Conservation (phyloP, 2,888 invertebrate genomes). For the Tiphia femorata region DNA sequence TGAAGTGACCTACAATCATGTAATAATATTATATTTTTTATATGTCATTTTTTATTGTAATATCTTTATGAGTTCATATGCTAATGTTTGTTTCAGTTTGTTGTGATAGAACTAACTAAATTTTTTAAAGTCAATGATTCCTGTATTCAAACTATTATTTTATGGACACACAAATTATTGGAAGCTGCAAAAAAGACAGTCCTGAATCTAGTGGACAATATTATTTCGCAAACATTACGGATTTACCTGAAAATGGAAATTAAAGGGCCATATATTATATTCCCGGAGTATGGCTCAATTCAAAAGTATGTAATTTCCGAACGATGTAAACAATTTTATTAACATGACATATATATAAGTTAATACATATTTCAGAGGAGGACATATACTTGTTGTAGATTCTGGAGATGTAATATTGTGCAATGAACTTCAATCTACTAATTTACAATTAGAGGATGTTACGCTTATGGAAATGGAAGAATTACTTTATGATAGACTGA, state of each 20-base stretch:
- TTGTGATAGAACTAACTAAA: slow-evolving; percentile 78
- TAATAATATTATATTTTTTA: no score
- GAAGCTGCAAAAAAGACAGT: slow-evolving; percentile 63
- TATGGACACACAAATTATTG: slow-evolving; percentile 49
- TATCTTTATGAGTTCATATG: no score
- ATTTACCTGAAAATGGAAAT: slow-evolving; percentile 81
- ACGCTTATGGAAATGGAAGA: slow-evolving; percentile 88
- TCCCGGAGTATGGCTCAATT: slow-evolving; percentile 81
- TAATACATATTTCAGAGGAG: slow-evolving; percentile 70
- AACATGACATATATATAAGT: background rate
- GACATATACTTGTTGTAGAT: slow-evolving; percentile 80
- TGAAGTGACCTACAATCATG: slow-evolving; percentile 84
- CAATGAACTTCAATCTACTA: slow-evolving; percentile 81
- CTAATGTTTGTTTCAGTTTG: slow-evolving; percentile 73
- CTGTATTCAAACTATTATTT: slow-evolving; percentile 68
- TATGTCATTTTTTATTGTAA: no score
- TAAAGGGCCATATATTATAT: slow-evolving; percentile 81
- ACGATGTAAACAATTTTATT: background rate
- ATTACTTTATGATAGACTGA: slow-evolving; percentile 81
- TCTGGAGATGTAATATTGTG: slow-evolving; percentile 78
- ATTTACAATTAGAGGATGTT: slow-evolving; percentile 79
- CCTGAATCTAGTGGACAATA: slow-evolving; percentile 70
- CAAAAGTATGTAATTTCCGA: slow-evolving; percentile 72
- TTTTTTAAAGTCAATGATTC: slow-evolving; percentile 76
- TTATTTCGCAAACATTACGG: slow-evolving; percentile 73